Conservation (phyloP, 2,797 vertebrate genomes). For the Setipinna tenuifilis region DNA sequence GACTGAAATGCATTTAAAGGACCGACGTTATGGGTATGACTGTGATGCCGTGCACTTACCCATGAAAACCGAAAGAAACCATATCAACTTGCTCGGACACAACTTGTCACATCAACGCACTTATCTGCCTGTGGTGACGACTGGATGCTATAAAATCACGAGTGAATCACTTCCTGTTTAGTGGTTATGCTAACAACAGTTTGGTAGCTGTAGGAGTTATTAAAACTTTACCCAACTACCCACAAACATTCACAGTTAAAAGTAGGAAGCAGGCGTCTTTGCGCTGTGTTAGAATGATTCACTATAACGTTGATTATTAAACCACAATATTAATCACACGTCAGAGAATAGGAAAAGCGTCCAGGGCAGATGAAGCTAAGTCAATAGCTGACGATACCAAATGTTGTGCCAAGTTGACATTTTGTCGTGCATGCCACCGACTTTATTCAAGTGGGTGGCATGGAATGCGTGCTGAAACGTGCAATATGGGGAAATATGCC, state of each 20-base stretch:
- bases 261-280: not conserved
- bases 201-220: not conserved
- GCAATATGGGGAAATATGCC: not conserved
- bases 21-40: not conserved
- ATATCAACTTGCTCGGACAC: not conserved
- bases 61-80: not conserved
- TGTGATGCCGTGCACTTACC: not conserved
- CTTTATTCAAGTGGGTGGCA: constrained; percentile 9
- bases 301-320: not conserved
- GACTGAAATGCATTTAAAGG: not conserved
- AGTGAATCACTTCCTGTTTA: not conserved
- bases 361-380: not conserved
- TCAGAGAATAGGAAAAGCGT: not conserved
- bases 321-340: not conserved
- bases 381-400: not conserved
- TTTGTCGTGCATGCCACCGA: not conserved
- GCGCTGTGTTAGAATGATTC: not conserved
- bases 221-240: not conserved
- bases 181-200: not conserved
- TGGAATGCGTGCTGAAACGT: not conserved
- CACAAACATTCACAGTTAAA: not conserved
- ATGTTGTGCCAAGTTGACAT: constrained; percentile 13
- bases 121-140: not conserved
- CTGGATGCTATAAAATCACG: not conserved
- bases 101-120: not conserved